phyloP scores from a whole-genome alignment of 1,140 invertebrate genomes.

The Fopius arisanus region DNA sequence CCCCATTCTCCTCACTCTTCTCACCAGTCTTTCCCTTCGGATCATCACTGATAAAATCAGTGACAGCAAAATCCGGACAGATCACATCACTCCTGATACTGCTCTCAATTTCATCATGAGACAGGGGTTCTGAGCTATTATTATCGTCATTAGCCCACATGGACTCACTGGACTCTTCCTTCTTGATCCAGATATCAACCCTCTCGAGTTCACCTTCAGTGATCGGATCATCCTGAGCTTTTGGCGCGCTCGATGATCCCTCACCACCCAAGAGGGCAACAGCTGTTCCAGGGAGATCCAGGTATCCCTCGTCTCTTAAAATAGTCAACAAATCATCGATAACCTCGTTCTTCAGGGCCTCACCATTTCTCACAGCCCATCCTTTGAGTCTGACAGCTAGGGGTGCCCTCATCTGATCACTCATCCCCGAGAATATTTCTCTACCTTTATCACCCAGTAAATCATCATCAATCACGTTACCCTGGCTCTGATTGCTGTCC shows the following conservation, averaged over 20 bases:
- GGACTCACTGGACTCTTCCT: neutral
- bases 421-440: neutral
- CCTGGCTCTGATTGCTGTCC: neutral
- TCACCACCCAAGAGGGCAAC: neutral
- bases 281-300: neutral
- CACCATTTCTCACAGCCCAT: neutral
- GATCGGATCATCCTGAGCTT: neutral
- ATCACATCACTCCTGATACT: neutral
- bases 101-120: neutral
- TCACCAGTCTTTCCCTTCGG: neutral
- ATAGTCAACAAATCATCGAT: neutral
- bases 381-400: neutral
- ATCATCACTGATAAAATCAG: neutral
- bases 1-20: neutral
- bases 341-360: neutral
- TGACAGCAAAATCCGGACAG: neutral
- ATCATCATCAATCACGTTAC: neutral
- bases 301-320: neutral
- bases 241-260: neutral
- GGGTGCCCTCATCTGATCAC: neutral
- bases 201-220: neutral
- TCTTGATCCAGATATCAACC: neutral
- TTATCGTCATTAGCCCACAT: neutral
- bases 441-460: neutral
- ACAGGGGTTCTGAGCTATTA: neutral